These are phyloP conservation scores for Hippocampus barbouri DNA, from an alignment of 2,113 vertebrate genomes.

Conservation along the genomic window DNA sequence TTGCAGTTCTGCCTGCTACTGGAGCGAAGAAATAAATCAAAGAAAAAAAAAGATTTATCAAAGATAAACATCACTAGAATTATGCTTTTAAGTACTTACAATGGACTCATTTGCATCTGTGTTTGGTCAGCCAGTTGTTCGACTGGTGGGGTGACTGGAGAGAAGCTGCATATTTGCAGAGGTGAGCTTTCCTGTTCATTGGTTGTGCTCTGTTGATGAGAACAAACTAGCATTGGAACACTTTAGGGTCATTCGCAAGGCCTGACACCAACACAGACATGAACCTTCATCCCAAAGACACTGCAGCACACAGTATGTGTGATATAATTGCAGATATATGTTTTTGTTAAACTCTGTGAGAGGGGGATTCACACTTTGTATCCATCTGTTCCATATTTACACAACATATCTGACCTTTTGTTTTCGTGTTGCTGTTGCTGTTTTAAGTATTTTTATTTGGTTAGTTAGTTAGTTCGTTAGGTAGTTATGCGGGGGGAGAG, in stretches of 20 bases:
- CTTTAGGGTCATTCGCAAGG: not conserved
- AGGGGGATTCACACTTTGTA: not conserved
- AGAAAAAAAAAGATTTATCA: not conserved
- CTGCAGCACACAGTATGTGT: not conserved
- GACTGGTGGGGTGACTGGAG: not conserved
- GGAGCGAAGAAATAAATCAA: constrained; percentile 2
- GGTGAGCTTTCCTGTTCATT: constrained; percentile 34
- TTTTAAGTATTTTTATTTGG: no score
- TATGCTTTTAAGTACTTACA: constrained; percentile 28
- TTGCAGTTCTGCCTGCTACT: constrained; percentile 43
- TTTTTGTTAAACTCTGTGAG: not conserved
- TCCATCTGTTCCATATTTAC: not conserved
- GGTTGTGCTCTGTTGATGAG: not conserved
- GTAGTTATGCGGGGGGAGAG: no score
- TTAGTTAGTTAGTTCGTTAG: no score
- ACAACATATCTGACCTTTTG: no score
- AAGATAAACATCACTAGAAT: not conserved
- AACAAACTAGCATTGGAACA: not conserved
- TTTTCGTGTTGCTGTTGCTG: no score
- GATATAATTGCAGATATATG: not conserved
- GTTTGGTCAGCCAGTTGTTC: constrained; percentile 1
- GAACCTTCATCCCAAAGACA: not conserved
- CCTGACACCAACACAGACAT: not conserved
- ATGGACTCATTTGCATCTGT: not conserved
- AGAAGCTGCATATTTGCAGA: constrained; percentile 19